Conservation (phyloP, 2,888 invertebrate species). For the Cosmia trapezina region DNA sequence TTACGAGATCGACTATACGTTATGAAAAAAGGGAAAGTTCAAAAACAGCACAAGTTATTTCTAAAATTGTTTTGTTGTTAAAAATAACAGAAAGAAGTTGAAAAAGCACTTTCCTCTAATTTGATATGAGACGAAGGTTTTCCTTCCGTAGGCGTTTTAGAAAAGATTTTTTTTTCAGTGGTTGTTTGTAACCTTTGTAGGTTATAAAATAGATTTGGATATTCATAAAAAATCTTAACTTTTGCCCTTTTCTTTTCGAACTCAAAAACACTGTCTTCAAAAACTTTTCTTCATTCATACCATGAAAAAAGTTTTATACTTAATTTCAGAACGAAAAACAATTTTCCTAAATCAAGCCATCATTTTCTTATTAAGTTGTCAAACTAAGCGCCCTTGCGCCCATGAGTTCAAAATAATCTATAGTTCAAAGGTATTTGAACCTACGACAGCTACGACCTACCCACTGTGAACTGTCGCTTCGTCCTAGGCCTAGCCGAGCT, state of each 20-base stretch:
- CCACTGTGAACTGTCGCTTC: slow-evolving; percentile 1
- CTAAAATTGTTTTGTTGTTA: neutral
- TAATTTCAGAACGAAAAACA: slow-evolving; percentile 1
- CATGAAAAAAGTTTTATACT: neutral
- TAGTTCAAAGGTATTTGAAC: slow-evolving; percentile 57
- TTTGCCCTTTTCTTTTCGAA: neutral
- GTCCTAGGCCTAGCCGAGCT: slow-evolving; percentile 8
- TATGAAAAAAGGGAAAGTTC: neutral
- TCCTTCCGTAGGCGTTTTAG: neutral
- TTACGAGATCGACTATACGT: neutral
- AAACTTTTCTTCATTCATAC: neutral
- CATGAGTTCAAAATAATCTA: slow-evolving; percentile 39
- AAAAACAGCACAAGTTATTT: neutral
- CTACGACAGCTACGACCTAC: slow-evolving; percentile 46
- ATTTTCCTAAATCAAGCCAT: slow-evolving; percentile 3
- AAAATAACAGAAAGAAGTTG: slow-evolving; percentile 5
- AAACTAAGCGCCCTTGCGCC: slow-evolving; percentile 37
- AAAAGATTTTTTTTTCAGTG: neutral
- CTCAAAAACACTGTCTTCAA: too few species aligned
- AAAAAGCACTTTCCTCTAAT: slow-evolving; percentile 25
- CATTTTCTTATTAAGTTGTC: slow-evolving; percentile 20
- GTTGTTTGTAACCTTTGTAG: neutral
- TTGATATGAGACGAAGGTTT: slow-evolving; percentile 9
- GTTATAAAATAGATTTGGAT: neutral
- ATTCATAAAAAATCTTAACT: neutral